Evolutionary conservation across 2,113 vertebrate species (phyloP).

Genomic region (Microtus montanus): DNA sequence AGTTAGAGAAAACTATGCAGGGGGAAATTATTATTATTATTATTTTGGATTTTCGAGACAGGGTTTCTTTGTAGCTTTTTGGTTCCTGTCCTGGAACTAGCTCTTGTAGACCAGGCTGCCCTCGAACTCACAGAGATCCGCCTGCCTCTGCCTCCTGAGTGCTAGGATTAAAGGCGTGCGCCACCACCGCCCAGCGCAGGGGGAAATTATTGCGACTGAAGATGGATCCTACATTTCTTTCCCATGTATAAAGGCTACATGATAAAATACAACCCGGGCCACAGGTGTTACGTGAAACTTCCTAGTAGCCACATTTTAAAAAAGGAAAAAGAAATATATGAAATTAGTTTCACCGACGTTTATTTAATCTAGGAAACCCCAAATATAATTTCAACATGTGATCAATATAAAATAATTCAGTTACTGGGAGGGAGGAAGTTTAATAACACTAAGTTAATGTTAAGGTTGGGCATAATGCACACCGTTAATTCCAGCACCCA

Average conservation of each 20-base stretch:
- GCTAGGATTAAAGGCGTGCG: no score
- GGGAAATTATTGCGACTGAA: not conserved
- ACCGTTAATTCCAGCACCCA: not conserved
- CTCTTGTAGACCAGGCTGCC: no score
- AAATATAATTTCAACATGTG: constrained; percentile 26
- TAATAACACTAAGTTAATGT: not conserved
- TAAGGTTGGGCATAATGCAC: not conserved
- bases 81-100: no score
- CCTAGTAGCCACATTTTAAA: not conserved
- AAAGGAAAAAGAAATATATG: constrained; percentile 32
- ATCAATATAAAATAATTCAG: constrained; percentile 12
- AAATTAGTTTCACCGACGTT: constrained; percentile 34
- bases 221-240: not conserved
- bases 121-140: no score
- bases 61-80: no score
- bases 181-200: no score
- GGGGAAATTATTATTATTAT: not conserved
- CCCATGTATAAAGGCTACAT: not conserved
- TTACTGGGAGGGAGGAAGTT: not conserved
- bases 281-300: constrained; percentile 14
- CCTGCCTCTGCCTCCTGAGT: no score
- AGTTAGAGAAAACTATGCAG: not conserved
- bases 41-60: no score
- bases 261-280: not conserved
- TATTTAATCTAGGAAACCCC: not conserved